A percentile compares a stretch with the other conserved stretches of the same genome.
phyloP scores from a whole-genome alignment of 2,888 invertebrate species.

The Trichacis sp. region DNA sequence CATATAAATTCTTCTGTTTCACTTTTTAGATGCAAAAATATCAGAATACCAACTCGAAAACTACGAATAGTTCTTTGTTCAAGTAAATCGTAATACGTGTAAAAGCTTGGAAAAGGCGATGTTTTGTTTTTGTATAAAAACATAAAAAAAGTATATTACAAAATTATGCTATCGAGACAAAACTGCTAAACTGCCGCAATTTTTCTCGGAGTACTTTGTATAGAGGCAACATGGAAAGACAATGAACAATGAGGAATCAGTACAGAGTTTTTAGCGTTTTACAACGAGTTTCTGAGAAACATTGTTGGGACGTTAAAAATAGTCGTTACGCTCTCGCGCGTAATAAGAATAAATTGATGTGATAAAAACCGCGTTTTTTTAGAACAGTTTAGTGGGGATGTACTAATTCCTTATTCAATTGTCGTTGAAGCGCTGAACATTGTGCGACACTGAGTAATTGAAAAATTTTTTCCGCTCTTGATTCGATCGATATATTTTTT shows the following conservation, averaged over 20 bases:
- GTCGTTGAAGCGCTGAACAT: not conserved
- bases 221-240: not conserved
- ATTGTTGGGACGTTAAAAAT: no score
- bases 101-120: no score
- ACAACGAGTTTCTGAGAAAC: not conserved
- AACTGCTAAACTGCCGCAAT: not conserved
- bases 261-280: not conserved
- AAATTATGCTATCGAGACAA: not conserved
- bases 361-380: no score
- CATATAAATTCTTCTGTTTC: not conserved
- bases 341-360: not conserved
- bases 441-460: not conserved
- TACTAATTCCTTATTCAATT: not conserved
- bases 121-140: no score
- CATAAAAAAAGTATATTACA: not conserved
- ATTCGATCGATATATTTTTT: not conserved
- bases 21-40: not conserved
- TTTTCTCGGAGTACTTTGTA: not conserved
- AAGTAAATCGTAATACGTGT: no score
- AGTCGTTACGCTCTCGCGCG: no score
- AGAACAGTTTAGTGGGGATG: no score
- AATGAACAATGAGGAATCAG: not conserved
- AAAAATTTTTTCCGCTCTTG: not conserved
- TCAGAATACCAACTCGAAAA: no score
- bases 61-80: no score